These are phyloP conservation scores for Mesorhabditis belari DNA, from an alignment of 2,888 invertebrate genomes.

Conservation along the genomic window DNA sequence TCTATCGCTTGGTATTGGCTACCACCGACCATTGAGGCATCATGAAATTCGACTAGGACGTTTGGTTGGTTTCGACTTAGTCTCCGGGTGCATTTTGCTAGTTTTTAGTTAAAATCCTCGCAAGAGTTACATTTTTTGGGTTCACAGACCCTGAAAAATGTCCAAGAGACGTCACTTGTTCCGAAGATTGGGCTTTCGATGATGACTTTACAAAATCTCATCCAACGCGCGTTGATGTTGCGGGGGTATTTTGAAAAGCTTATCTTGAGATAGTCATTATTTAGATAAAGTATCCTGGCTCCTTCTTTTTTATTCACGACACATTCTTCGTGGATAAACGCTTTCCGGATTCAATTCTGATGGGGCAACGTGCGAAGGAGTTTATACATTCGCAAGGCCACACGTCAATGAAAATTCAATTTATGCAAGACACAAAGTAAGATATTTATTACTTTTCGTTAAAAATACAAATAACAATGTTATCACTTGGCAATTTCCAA, in stretches of 20 bases:
- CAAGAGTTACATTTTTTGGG: background rate
- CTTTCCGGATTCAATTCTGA: background rate
- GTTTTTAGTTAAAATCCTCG: background rate
- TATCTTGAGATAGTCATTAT: background rate
- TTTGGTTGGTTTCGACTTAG: slow-evolving; percentile 11
- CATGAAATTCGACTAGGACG: slow-evolving; percentile 36
- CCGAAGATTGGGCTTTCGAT: background rate
- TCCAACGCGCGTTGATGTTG: background rate
- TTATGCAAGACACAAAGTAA: no score
- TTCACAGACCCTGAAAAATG: background rate
- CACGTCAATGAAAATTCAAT: no score
- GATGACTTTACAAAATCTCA: background rate
- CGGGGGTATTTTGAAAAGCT: slow-evolving; percentile 3
- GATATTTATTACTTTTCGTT: background rate
- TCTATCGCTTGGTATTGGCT: slow-evolving; percentile 28
- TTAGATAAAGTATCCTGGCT: background rate
- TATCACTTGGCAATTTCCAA: background rate
- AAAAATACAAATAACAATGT: background rate
- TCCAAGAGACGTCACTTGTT: background rate
- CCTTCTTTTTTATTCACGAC: background rate
- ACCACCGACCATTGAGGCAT: slow-evolving; percentile 20
- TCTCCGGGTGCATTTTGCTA: slow-evolving; percentile 11
- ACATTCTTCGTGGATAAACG: background rate
- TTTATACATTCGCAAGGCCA: no score
- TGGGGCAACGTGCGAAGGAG: background rate